Percentiles rank a stretch among this genome's conserved stretches.
phyloP scores from a whole-genome alignment of 2,113 vertebrate species.

The Circaetus cinerascens region DNA sequence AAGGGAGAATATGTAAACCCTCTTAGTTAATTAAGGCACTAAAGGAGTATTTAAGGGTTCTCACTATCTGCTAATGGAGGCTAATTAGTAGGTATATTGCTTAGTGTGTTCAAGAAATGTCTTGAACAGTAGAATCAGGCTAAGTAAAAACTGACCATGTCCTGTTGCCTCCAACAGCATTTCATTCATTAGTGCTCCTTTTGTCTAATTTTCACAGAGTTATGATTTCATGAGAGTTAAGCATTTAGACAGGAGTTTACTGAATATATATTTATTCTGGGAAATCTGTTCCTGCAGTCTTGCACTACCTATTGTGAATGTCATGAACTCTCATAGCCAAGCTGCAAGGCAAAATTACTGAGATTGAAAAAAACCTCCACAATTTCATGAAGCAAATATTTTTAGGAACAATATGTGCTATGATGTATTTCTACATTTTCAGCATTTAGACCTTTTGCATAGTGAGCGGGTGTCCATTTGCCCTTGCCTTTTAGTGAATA shows the following conservation, averaged over 20 bases:
- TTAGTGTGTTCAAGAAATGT: background rate
- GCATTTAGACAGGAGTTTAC: background rate
- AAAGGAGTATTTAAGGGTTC: slow-evolving; percentile 16
- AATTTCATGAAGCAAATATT: background rate
- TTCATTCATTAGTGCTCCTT: background rate
- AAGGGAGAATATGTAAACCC: background rate
- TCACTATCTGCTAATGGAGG: background rate
- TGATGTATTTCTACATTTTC: background rate
- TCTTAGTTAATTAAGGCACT: slow-evolving; percentile 3
- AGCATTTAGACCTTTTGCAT: slow-evolving; percentile 2
- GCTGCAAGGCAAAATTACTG: background rate
- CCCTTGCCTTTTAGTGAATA: background rate
- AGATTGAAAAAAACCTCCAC: background rate
- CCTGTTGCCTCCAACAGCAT: background rate
- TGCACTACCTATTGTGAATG: background rate
- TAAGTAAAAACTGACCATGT: background rate
- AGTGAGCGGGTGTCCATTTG: background rate
- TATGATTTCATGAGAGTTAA: background rate
- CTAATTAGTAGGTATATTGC: slow-evolving; percentile 6
- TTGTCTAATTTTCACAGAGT: background rate
- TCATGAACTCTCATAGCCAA: background rate
- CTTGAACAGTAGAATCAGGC: background rate
- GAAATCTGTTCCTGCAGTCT: background rate
- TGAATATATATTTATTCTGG: background rate
- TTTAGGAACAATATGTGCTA: background rate